These are phyloP conservation scores for Herpailurus yagouaroundi DNA, from an alignment of 2,113 vertebrate genomes.

Conservation along the genomic window DNA sequence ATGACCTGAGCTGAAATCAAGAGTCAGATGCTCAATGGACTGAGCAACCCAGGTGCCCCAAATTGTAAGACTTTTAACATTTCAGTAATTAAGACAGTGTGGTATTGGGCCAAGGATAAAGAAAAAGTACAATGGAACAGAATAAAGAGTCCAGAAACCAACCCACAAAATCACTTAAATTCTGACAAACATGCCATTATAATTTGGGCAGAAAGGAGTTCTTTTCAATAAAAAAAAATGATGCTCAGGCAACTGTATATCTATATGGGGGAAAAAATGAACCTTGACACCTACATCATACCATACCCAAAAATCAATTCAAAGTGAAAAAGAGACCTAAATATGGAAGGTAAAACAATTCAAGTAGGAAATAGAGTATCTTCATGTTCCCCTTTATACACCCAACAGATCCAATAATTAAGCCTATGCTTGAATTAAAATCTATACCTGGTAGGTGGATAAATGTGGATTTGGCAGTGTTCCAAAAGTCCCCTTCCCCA, in stretches of 20 bases:
- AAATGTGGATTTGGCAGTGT: background rate
- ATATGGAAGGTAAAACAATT: conserved; percentile 8
- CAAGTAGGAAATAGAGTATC: background rate
- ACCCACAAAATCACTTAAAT: background rate
- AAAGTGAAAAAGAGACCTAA: background rate
- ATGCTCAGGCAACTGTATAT: background rate
- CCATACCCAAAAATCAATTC: background rate
- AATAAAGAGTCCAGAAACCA: conserved; percentile 8
- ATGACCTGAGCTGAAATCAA: too few relatives aligned
- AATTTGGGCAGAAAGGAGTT: background rate
- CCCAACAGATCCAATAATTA: background rate
- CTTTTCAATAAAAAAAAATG: background rate
- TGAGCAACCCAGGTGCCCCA: background rate
- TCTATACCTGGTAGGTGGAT: too few relatives aligned
- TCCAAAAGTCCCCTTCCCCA: too few relatives aligned
- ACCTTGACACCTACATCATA: background rate
- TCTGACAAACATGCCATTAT: background rate
- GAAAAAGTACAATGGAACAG: background rate
- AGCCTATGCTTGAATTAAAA: background rate
- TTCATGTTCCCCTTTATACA: background rate
- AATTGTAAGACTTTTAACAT: background rate
- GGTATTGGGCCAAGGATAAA: background rate
- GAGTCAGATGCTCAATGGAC: too few relatives aligned
- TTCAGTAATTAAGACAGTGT: background rate
- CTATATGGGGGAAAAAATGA: background rate